Evolutionary conservation across 2,797 vertebrate species (phyloP).

Genomic region (Syngnathus acus): DNA sequence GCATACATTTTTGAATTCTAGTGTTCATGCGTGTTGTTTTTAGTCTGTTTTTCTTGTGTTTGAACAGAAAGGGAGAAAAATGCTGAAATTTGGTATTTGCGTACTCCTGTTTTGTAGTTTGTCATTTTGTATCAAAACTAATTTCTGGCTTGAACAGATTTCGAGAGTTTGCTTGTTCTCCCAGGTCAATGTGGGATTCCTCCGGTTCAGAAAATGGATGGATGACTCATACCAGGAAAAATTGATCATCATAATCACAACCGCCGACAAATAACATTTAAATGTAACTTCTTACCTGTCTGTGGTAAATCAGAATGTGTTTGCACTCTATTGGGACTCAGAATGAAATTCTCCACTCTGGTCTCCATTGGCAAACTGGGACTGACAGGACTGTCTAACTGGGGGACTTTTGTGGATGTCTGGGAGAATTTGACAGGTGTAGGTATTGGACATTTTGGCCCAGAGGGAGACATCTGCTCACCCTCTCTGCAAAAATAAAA

Average conservation of each 20-base stretch:
- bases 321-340: constrained; percentile 67
- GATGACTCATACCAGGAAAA: too few species aligned
- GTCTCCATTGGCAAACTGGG: constrained; percentile 52
- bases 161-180: neutral
- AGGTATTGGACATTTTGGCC: constrained; percentile 28
- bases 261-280: neutral
- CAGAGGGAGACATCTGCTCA: constrained; percentile 43
- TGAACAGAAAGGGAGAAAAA: neutral
- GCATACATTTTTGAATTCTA: too few species aligned
- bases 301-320: constrained; percentile 62
- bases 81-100: too few species aligned
- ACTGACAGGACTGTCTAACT: neutral
- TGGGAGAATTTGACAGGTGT: constrained; percentile 47
- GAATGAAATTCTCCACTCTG: constrained; percentile 69
- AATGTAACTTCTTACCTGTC: constrained; percentile 61
- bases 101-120: too few species aligned
- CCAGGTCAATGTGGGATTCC: too few species aligned
- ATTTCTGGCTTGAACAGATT: neutral
- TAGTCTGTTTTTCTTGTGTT: neutral
- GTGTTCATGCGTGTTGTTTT: too few species aligned
- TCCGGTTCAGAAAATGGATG: too few species aligned
- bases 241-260: neutral
- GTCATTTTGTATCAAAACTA: neutral
- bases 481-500: constrained; percentile 57
- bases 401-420: constrained; percentile 18